Conservation (phyloP, 2,113 vertebrate genomes). For the Haliaeetus leucogaster region DNA sequence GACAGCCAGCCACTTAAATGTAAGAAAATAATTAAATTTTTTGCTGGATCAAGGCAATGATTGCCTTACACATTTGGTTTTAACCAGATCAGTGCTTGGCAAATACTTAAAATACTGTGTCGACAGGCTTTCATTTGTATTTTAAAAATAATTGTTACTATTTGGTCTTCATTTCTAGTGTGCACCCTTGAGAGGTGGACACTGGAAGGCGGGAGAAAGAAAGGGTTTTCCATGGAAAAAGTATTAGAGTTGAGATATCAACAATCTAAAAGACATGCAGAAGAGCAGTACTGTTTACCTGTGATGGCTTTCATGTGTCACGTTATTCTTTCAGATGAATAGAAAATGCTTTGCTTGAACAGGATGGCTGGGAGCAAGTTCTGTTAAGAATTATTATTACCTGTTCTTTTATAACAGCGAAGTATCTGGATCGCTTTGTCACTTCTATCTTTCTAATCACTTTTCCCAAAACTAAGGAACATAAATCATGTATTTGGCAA, state of each 20-base stretch:
- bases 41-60: neutral
- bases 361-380: neutral
- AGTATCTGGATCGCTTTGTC: neutral
- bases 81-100: neutral
- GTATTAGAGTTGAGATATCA: neutral
- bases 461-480: neutral
- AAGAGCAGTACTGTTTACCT: neutral
- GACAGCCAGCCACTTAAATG: neutral
- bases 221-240: neutral
- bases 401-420: neutral
- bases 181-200: neutral
- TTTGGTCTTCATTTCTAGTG: neutral
- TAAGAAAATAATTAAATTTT: neutral
- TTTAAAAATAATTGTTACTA: neutral
- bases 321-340: neutral
- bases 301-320: neutral
- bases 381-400: neutral
- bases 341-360: neutral
- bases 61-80: neutral
- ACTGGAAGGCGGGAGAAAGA: neutral
- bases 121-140: neutral
- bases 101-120: neutral
- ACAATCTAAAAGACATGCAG: neutral
- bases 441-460: neutral
- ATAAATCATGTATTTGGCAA: neutral